Base-by-base conservation (phyloP, 2,113 vertebrate genomes). In the Pimephales promelas region DNA sequence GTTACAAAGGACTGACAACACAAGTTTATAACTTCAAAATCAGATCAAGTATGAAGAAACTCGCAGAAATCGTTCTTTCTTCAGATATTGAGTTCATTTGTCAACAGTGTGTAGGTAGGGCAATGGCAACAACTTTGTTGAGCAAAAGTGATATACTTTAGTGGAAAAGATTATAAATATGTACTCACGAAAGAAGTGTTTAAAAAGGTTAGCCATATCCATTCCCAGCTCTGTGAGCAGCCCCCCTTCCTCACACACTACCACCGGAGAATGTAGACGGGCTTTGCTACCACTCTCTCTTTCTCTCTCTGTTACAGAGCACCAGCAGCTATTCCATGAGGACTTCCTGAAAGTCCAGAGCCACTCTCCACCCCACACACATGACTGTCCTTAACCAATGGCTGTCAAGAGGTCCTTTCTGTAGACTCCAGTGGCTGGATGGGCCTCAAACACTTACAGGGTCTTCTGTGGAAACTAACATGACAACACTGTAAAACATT, bases 181-280 rank as follows among this genome's bases (percentile, higher is more conserved):
- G 82, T 11, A 96, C 96, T 96, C 93, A 96, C 96, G 94, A 91
- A 96, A 96, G 93, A 96, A 94, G 84, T 94, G 95, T 91, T 96
- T 96, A 90, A 96, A 94, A 91, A 94, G 89, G 90, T 95, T 95
- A 93, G 95, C 91, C 95, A 95, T 96, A 93, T 96, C 94, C 95
- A 96, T 96, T 93, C 91, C 93, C 90, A 91, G 91, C 88, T 94
- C 86, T 90, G 90, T 86, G 92, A 90, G 92, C 84, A 88, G 70
- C 45, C 36, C 47, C 56, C 72, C 74, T 40, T 31, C 40, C 28
- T 57, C 54, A 54, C 47, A 74, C 43, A 52, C 80, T 47, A 52
- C 16, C n/a, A n/a, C n/a, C n/a, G n/a, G n/a, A n/a, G n/a, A n/a
- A n/a, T n/a, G n/a, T n/a, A n/a, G n/a, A n/a, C n/a, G n/a, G n/a